phyloP scores from a whole-genome alignment of 2,888 invertebrate species.

The Koerneria pararmatus region DNA sequence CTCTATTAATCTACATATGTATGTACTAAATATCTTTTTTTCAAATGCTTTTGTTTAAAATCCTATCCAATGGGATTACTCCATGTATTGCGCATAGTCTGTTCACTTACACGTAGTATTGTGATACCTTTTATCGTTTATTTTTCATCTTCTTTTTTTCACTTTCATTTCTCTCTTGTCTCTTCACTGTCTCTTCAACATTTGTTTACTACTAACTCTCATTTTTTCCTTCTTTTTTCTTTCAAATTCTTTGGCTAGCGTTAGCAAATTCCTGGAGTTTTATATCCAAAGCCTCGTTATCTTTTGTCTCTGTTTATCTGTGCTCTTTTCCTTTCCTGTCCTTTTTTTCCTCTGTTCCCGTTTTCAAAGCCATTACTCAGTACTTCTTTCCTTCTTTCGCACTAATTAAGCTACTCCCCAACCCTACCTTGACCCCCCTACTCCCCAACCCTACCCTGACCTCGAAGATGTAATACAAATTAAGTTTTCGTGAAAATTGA shows the following conservation, averaged over 20 bases:
- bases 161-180: not conserved
- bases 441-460: too few species aligned
- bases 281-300: not conserved
- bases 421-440: too few species aligned
- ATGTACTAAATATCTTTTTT: too few species aligned
- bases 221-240: not conserved
- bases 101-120: not conserved
- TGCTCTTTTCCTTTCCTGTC: not conserved
- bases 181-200: not conserved
- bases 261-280: not conserved
- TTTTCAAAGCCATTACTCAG: not conserved
- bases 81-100: too few species aligned
- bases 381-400: not conserved
- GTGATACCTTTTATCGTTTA: not conserved
- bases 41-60: too few species aligned
- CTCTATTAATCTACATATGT: too few species aligned
- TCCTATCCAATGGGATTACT: too few species aligned
- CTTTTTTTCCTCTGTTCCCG: not conserved
- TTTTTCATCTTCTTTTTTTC: not conserved
- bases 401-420: too few species aligned
- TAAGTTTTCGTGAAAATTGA: not conserved
- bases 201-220: too few species aligned
- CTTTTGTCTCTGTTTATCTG: not conserved
- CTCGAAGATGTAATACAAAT: slow-evolving; percentile 1
- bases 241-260: not conserved